Conservation (phyloP, 2,797 vertebrate species). For the Pangasius sanitwongsei region DNA sequence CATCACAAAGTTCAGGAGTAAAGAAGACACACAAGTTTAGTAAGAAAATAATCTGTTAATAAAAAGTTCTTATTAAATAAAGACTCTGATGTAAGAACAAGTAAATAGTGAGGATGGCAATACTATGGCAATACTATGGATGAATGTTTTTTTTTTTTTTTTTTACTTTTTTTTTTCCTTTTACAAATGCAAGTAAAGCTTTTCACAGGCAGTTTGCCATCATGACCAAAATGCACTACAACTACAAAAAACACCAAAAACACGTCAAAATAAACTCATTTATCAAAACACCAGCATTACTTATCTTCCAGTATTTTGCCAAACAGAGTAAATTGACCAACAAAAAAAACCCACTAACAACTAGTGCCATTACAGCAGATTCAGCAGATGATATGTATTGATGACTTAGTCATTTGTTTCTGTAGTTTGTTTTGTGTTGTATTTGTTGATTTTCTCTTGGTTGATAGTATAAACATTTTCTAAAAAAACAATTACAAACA, state of each 20-base stretch:
- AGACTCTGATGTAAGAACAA: background rate
- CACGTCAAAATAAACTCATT: no score
- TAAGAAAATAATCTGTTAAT: background rate
- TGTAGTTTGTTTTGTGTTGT: background rate
- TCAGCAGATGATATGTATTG: background rate
- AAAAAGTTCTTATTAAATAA: background rate
- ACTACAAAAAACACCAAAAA: no score
- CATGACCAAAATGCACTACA: background rate
- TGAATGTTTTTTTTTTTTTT: background rate
- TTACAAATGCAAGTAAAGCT: background rate
- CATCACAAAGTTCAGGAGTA: constrained; percentile 6
- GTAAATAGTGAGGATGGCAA: background rate
- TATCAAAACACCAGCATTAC: background rate
- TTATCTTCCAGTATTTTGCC: background rate
- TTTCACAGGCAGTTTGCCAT: background rate
- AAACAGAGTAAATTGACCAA: background rate
- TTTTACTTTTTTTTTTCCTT: background rate
- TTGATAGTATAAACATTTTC: background rate
- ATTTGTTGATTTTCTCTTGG: background rate
- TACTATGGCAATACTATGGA: background rate
- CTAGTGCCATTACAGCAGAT: background rate
- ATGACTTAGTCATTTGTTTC: background rate
- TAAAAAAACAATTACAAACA: background rate
- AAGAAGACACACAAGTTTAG: background rate
- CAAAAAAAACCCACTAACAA: background rate